Conservation (phyloP, 1,140 invertebrate genomes). For the Oscheius sp. region DNA sequence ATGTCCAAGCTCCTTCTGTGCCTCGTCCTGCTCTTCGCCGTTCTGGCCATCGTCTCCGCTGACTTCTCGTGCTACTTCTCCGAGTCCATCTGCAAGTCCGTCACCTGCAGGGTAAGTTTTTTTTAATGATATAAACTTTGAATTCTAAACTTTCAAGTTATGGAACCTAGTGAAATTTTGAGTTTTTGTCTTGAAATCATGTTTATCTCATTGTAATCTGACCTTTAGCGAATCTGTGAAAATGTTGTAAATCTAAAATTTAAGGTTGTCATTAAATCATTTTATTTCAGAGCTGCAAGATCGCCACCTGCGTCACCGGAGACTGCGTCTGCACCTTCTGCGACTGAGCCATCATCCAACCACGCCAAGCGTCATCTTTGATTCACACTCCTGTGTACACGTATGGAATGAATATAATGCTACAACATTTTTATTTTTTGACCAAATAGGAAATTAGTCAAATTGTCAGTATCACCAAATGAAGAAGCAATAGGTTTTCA, state of each 20-base stretch:
- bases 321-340: slow-evolving; percentile 33
- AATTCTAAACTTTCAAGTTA: background rate
- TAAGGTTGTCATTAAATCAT: background rate
- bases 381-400: too few species aligned
- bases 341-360: background rate
- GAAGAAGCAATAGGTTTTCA: too few species aligned
- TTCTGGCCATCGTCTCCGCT: slow-evolving; percentile 12
- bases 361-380: background rate
- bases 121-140: background rate
- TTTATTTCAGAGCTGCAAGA: slow-evolving; percentile 29
- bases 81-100: slow-evolving; percentile 21
- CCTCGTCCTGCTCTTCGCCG: slow-evolving; percentile 30
- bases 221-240: too few species aligned
- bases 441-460: too few species aligned
- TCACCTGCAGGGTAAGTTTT: slow-evolving; percentile 20
- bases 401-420: background rate
- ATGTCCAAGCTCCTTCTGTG: slow-evolving; percentile 30
- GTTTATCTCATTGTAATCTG: too few species aligned
- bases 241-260: background rate
- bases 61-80: slow-evolving; percentile 28
- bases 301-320: slow-evolving; percentile 31
- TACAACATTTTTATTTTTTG: background rate
- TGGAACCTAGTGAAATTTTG: background rate
- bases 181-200: background rate
- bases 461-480: too few species aligned